Base-by-base conservation (phyloP, 2,888 invertebrate species). In the Drosophila prolongata region DNA sequence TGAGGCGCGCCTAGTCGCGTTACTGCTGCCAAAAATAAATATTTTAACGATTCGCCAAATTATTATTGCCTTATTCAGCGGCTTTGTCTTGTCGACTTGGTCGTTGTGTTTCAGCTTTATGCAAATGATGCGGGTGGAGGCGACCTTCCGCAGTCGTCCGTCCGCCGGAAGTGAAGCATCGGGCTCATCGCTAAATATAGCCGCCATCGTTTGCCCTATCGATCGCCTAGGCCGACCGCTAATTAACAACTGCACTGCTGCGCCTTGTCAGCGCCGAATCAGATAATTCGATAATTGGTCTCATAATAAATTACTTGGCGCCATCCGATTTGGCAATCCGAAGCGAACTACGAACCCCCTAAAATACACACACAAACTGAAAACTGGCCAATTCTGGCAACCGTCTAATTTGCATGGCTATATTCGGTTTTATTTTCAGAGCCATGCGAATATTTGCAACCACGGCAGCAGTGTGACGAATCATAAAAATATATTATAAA, bases 301-400 rank as follows among this genome's bases (percentile, higher is more conserved):
- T 69, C 76, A 75, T 89, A 86, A 86, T 90, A 84, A 90, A 90
- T 87, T 84, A 84, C 75, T 87, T 87, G 87, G 85, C 90, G 89
- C 81, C 79, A 67, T 70, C 76, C 79, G 61, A 73, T 74, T 89
- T 76, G 53, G 72, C 73, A 74, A 76, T 77, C 70, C 70, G 50
- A 58, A 57, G 62, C 58, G 46, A 30, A 64, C 61, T 37, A 16
- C 59, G 35, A 71, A 59, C 49, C 43, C 13, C 6, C 11, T 56
- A 27, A 46, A 56, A 19, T 3, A 10, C 16, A 43, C 16, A 43
- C 44, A 37, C 35, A n/a, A 64, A 16, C 43, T 34, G 37, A 24
- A 34, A 44, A 19, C 57, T 50, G 30, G 16, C 55, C 49, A 47
- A 47, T 65, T 50, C 50, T 46, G 46, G 66, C 44, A 55, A 38